Conservation (phyloP, 2,888 invertebrate genomes). For the Aporophyla lueneburgensis region DNA sequence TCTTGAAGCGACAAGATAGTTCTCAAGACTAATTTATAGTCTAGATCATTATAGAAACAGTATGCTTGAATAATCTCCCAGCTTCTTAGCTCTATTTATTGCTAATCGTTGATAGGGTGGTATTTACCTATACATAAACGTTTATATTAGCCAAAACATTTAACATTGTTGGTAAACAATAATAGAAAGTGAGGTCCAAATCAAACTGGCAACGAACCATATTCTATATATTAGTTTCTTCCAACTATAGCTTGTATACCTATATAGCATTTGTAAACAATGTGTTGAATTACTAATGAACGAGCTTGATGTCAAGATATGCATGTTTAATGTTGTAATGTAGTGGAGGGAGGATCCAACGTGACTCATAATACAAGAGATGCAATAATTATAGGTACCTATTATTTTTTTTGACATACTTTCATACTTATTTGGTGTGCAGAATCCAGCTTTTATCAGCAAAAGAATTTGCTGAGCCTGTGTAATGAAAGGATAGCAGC, state of each 20-base stretch:
- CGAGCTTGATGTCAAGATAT: constrained; percentile 47
- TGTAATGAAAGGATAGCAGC: too few species aligned
- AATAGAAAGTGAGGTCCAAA: constrained; percentile 9
- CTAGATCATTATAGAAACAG: too few species aligned
- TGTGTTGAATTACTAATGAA: constrained; percentile 52
- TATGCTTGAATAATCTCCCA: not conserved
- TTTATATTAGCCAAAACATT: not conserved
- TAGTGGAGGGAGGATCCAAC: constrained; percentile 1
- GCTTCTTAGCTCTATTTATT: not conserved
- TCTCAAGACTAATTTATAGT: too few species aligned
- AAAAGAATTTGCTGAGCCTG: not conserved
- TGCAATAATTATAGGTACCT: not conserved
- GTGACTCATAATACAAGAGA: constrained; percentile 22
- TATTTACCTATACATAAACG: not conserved
- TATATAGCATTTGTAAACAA: constrained; percentile 22
- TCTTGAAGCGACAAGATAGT: not conserved
- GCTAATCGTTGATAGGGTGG: not conserved
- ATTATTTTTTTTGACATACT: not conserved
- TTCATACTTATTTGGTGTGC: not conserved
- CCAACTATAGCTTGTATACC: not conserved
- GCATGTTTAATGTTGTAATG: not conserved
- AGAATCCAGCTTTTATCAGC: not conserved
- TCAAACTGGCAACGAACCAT: constrained; percentile 14
- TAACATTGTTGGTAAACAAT: constrained; percentile 2
- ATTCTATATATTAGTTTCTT: constrained; percentile 4